A percentile compares a stretch with the other conserved stretches of the same genome.
Conservation (phyloP, 1,140 invertebrate species). For the Heliconius eleuchia region DNA sequence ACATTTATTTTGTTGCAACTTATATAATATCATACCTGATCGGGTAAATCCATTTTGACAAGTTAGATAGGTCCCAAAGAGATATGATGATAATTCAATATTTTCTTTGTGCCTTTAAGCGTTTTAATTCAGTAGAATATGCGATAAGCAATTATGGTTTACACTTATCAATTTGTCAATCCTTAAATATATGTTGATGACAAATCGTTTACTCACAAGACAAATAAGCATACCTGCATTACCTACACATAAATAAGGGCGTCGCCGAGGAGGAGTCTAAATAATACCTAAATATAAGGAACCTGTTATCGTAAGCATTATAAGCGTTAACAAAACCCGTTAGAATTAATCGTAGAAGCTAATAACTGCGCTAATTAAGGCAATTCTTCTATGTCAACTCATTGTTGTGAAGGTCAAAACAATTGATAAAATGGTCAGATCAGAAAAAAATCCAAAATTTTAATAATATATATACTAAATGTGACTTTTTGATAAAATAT, state of each 20-base stretch:
- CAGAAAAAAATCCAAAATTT: not conserved
- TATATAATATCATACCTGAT: not conserved
- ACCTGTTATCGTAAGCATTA: too few relatives aligned
- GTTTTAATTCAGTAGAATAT: not conserved
- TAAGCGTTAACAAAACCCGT: not conserved
- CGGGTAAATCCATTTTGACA: not conserved
- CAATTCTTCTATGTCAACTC: constrained; percentile 64
- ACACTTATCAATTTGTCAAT: constrained; percentile 14
- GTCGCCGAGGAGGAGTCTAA: not conserved
- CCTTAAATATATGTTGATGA: constrained; percentile 23
- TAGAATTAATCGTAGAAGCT: constrained; percentile 28
- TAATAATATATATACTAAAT: not conserved
- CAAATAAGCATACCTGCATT: not conserved
- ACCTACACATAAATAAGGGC: not conserved
- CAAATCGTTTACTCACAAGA: constrained; percentile 25
- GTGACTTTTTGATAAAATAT: too few relatives aligned
- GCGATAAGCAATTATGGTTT: constrained; percentile 15
- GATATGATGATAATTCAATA: not conserved
- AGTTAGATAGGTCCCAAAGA: not conserved
- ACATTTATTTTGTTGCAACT: too few relatives aligned
- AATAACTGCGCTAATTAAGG: constrained; percentile 63
- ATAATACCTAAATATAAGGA: not conserved
- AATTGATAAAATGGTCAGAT: not conserved
- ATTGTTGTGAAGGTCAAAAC: constrained; percentile 55
- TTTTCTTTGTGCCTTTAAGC: not conserved